These are phyloP conservation scores for Lycia hirtaria DNA, from an alignment of 2,888 invertebrate genomes.

Conservation along the genomic window DNA sequence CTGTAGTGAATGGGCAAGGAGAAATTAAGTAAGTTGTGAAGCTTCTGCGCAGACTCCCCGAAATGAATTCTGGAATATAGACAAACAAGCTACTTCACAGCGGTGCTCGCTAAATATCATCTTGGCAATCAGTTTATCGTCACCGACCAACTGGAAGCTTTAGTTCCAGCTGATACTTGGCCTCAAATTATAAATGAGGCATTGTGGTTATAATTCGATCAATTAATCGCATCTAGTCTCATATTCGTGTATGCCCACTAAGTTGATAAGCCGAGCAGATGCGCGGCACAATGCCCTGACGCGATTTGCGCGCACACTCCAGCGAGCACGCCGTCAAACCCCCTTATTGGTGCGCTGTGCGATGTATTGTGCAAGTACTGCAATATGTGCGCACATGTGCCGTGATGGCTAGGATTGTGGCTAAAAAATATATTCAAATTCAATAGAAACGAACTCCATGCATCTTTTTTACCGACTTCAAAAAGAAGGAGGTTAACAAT, in stretches of 20 bases:
- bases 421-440: not conserved
- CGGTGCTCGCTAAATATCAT: too few relatives aligned
- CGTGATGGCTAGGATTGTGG: slow-evolving; percentile 4
- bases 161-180: too few relatives aligned
- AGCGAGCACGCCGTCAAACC: slow-evolving; percentile 68
- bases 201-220: not conserved
- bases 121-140: too few relatives aligned
- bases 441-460: not conserved
- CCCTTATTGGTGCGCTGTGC: slow-evolving; percentile 55
- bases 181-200: not conserved
- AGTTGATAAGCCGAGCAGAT: slow-evolving; percentile 74
- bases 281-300: slow-evolving; percentile 66
- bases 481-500: too few relatives aligned
- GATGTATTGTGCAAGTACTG: slow-evolving; percentile 32
- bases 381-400: slow-evolving; percentile 16
- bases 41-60: too few relatives aligned
- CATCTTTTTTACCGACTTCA: too few relatives aligned
- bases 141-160: too few relatives aligned
- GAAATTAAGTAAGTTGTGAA: too few relatives aligned
- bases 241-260: slow-evolving; percentile 24
- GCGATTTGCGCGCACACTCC: slow-evolving; percentile 74
- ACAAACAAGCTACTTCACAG: too few relatives aligned
- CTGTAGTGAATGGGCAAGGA: too few relatives aligned
- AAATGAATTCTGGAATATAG: too few relatives aligned
- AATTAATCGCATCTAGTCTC: slow-evolving; percentile 1